Evolutionary conservation across 2,888 invertebrate genomes (phyloP), one percentile per base, ranked within the genome.

Genomic region (Odontothrips loti): DNA sequence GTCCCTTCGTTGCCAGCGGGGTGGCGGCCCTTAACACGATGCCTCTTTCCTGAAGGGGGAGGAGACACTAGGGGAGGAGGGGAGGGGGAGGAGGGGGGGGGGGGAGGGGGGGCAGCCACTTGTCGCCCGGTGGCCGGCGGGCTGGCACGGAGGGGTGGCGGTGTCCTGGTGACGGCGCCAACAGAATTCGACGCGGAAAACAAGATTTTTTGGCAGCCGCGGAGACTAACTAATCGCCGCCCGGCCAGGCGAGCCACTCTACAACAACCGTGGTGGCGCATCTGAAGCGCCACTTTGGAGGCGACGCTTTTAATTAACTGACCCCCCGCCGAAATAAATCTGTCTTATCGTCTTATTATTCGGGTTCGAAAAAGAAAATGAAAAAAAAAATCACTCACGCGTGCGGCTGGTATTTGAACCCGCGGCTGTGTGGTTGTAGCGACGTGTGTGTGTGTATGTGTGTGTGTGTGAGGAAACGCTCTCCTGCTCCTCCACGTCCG

Each of bases 361-460:
- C n/a, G n/a, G n/a, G n/a, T n/a, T n/a, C n/a, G 34, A n/a, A 80
- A 80, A 51, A 80, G 47, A 47, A 23, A 43, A 17, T 10, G 27
- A 3, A 11, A 27, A 79, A 29, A 79, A 79, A 15, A 34, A 79
- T 43, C 43, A 47, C 47, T 8, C 79, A 80, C 47, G n/a, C n/a
- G n/a, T n/a, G n/a, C n/a, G n/a, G n/a, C n/a, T n/a, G 47, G 80
- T 47, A 58, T 47, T 48, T 43, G 80, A 20, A 58, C n/a, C 51
- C 23, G 47, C 15, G 47, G n/a, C 51, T 15, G 48, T 47, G 80
- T 51, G 80, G 48, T 23, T 29, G 80, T 80, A 48, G 29, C 48
- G 10, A 58, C n/a, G 48, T 80, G 58, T 80, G 78, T 79, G 79
- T 47, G 81, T 81, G 81, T 47, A 6, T 43, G 79, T 81, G 81